Evolutionary conservation across 2,888 invertebrate species (phyloP).

Genomic region (Beris morrisii): DNA sequence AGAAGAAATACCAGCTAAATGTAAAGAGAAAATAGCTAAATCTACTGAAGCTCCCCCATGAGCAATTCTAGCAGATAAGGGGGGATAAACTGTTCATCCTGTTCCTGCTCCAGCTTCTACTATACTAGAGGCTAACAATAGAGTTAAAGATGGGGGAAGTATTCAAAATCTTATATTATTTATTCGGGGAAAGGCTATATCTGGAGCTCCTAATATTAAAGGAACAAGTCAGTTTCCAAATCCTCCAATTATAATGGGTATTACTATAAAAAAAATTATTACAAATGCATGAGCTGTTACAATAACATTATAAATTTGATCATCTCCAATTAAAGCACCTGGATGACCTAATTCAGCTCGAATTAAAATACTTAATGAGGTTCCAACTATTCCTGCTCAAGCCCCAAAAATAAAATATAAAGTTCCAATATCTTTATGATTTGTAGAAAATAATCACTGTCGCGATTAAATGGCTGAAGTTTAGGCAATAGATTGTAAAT

Average conservation of each 20-base stretch:
- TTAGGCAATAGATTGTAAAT: constrained; percentile 68
- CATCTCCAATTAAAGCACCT: constrained; percentile 68
- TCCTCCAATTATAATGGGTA: constrained; percentile 76
- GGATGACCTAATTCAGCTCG: constrained; percentile 67
- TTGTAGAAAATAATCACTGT: constrained; percentile 71
- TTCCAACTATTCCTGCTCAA: constrained; percentile 71
- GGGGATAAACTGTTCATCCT: constrained; percentile 79
- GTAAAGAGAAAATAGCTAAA: constrained; percentile 74
- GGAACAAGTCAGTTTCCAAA: constrained; percentile 83
- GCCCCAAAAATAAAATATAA: constrained; percentile 70
- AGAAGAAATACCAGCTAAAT: constrained; percentile 72
- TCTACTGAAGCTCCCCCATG: constrained; percentile 72
- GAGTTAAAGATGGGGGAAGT: constrained; percentile 68
- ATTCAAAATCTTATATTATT: constrained; percentile 86
- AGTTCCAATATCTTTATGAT: constrained; percentile 78
- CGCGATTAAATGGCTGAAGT: constrained; percentile 63
- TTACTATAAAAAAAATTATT: constrained; percentile 80
- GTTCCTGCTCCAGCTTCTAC: constrained; percentile 73
- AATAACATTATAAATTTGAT: constrained; percentile 74
- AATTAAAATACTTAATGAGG: constrained; percentile 56
- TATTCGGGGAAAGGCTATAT: constrained; percentile 81
- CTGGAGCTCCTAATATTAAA: constrained; percentile 73
- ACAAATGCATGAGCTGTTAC: constrained; percentile 79
- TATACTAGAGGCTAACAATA: constrained; percentile 66
- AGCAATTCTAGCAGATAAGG: constrained; percentile 64